Percentiles rank a stretch among this genome's conserved stretches.
Conservation (phyloP, 2,888 invertebrate genomes). For the Gortyna flavago region DNA sequence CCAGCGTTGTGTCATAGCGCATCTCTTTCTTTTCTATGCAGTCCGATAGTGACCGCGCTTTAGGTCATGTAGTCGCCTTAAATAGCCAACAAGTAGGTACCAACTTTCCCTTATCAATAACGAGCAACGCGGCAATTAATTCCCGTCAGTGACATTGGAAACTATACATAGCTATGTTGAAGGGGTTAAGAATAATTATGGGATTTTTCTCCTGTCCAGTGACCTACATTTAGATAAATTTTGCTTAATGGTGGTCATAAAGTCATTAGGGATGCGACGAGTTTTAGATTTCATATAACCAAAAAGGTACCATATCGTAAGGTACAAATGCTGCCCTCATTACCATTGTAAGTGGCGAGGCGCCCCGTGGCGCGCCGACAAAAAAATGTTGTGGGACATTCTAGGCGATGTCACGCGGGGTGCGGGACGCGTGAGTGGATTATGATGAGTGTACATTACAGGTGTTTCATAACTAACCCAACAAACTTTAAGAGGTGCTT, state of each 20-base stretch:
- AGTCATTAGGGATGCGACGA: conserved; percentile 25
- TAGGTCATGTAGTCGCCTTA: too few relatives aligned
- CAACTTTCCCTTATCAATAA: conserved; percentile 24
- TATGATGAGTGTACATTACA: too few relatives aligned
- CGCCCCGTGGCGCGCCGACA: too few relatives aligned
- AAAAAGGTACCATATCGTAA: not conserved
- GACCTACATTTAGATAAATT: conserved; percentile 15
- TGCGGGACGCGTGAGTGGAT: too few relatives aligned
- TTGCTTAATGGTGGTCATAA: conserved; percentile 13
- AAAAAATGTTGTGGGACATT: too few relatives aligned
- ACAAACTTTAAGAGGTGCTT: too few relatives aligned
- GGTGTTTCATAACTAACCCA: too few relatives aligned
- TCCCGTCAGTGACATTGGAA: conserved; percentile 21
- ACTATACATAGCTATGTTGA: conserved; percentile 10
- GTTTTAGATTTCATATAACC: not conserved
- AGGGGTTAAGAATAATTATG: conserved; percentile 22
- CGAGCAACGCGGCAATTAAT: conserved; percentile 42
- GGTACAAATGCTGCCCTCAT: not conserved
- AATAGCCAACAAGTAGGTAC: conserved; percentile 15
- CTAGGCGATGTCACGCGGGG: too few relatives aligned
- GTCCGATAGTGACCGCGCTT: too few relatives aligned
- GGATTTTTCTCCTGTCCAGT: not conserved
- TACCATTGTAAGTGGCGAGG: too few relatives aligned
- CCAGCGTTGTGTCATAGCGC: too few relatives aligned
- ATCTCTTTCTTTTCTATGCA: too few relatives aligned